Evolutionary conservation across 2,797 vertebrate genomes (phyloP), one percentile per base, ranked within the genome.

Genomic region (Lycodopsis pacificus): DNA sequence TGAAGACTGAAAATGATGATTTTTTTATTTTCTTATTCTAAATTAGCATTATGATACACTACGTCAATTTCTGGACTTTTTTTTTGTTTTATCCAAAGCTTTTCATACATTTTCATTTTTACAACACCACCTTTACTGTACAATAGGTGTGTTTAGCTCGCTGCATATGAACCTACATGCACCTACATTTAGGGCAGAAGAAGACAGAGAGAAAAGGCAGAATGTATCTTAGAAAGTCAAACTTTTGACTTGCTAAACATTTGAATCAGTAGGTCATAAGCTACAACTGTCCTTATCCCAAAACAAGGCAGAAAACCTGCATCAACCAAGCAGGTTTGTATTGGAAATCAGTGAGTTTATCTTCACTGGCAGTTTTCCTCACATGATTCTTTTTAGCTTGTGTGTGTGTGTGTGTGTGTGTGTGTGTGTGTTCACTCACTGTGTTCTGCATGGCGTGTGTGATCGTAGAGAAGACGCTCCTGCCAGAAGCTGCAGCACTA

Each of bases 371-470:
- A n/a, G 57, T 58, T 59, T 36, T 15, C 2, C 15, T 59, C 32
- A 13, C 56, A 34, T 58, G 17, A 34, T 36, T 48, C 46, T 0
- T 58, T 19, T 32, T 36, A 59, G 32, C 57, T 58, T 58, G 7
- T 48, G 46, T 20, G 19, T 46, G 42, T 5, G 13, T 46, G 34
- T 34, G 34, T 34, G 42, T 44, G 42, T 34, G 34, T 34, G 34
- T 34, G 34, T 34, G 34, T 34, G 34, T 34, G 42, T 49, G 19
- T 65, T 12, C 4, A 94, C 97, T 96, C 89, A 98, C 98, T 3
- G 98, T 99, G 93, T 95, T 98, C 83, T 99, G 98, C 63, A 99
- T 96, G 22, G 92, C 98, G 0, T 94, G 96, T 86, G 95, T 97
- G 91, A 99, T 96, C 58, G 96, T 94, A 32, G 97, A 99, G 85